phyloP scores from a whole-genome alignment of 2,797 vertebrate genomes.

The Tarsius wallacei region DNA sequence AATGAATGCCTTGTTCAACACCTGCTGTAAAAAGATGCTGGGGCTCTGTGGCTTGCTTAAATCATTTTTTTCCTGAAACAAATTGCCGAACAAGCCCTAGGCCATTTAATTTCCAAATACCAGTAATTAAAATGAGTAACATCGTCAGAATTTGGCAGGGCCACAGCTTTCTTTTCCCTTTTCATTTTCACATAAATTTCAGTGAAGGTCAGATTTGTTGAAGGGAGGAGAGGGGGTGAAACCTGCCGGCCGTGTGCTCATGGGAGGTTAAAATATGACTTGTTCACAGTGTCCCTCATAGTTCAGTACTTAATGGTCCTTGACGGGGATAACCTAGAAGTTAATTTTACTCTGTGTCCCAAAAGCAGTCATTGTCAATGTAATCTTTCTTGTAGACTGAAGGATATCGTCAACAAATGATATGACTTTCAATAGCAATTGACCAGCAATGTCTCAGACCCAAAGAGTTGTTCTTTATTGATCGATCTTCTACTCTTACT shows the following conservation, averaged over 20 bases:
- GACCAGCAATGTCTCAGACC: constrained; percentile 82
- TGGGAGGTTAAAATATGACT: constrained; percentile 93
- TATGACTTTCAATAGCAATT: constrained; percentile 90
- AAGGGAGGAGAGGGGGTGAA: constrained; percentile 83
- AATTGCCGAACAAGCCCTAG: constrained; percentile 89
- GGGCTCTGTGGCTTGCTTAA: constrained; percentile 88
- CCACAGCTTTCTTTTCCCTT: constrained; percentile 89
- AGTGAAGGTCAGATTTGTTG: constrained; percentile 92
- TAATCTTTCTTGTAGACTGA: constrained; percentile 91
- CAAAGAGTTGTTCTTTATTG: constrained; percentile 75
- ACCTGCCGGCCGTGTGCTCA: constrained; percentile 89
- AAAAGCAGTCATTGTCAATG: constrained; percentile 92
- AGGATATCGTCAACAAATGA: constrained; percentile 89
- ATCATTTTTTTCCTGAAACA: constrained; percentile 90
- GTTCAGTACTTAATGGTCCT: constrained; percentile 93
- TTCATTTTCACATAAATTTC: constrained; percentile 93
- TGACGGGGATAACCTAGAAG: constrained; percentile 93
- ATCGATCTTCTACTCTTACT: constrained; percentile 46
- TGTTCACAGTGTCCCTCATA: constrained; percentile 92
- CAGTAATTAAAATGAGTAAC: constrained; percentile 94
- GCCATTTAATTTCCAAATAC: constrained; percentile 92
- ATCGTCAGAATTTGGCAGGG: constrained; percentile 90
- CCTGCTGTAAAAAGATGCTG: constrained; percentile 90
- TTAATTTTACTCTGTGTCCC: constrained; percentile 94
- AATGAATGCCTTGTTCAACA: constrained; percentile 90